Evolutionary conservation across 2,113 vertebrate genomes (phyloP), one percentile per base, ranked within the genome.

Genomic region (Mohoua ochrocephala): DNA sequence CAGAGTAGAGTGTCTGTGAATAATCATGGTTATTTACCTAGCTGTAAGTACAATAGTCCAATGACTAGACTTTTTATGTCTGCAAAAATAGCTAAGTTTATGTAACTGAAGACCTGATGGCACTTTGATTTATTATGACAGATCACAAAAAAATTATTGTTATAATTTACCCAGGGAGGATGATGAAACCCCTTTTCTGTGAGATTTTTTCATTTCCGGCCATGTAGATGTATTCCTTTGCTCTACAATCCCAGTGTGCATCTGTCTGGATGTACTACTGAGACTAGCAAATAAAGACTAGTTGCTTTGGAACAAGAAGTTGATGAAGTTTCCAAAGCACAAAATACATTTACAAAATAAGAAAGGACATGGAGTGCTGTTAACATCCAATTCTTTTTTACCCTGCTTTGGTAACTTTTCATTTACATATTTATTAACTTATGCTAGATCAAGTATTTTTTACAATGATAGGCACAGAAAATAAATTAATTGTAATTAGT

Each of bases 371-470:
- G 26, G 26, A 74, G 7, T 42, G 21, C 4, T 86, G 45, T 44
- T 91, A 87, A 60, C 28, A 87, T 54, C 12, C 17, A 54, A 37
- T 81, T 60, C 22, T 75, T 83, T 68, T 83, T 75, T 11, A 1
- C 15, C 3, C 24, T 39, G 37, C 22, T 84, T 92, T 95, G 42
- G 27, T 88, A 93, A 75, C 23, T 89, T 76, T 90, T 56, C 12
- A 92, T 96, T 96, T 93, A 53, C 69, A 63, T 74, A 83, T 70
- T 93, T 91, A 92, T 95, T 84, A 92, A 92, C 59, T 92, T 85
- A 42, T 52, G 45, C 19, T 70, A 93, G 91, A 95, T 95, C 68
- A 91, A 91, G 35, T 86, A 79, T 83, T 83, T 89, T 52, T 91
- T 93, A 54, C 44, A 54, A 64, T 86, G 42, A 74, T 81, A 92